Base-by-base conservation (phyloP, 1,140 invertebrate genomes). In the Bombus fervidus region DNA sequence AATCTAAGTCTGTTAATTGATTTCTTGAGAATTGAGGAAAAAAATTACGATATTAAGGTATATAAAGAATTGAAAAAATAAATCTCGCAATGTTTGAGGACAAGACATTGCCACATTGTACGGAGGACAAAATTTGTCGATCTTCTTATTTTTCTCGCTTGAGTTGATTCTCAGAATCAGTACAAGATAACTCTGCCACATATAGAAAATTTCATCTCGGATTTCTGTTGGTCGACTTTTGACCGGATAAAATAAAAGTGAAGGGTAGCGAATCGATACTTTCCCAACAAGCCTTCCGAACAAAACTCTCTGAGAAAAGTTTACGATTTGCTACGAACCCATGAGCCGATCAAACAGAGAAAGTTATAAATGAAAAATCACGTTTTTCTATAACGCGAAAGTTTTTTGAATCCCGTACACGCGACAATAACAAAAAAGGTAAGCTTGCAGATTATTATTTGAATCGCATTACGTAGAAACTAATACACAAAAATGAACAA, bases 361-460 rank as follows among this genome's bases (percentile, higher is more conserved):
- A 76, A 59, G 47, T 76, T 76, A 76, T 18, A 59, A 37, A 76
- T 76, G 74, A 76, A 76, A 76, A 76, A 76, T 76, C 74, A 76
- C 74, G 37, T 76, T 59, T 59, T 39, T 28, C 12, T 28, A n/a
- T 75, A 57, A 74, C 47, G 10, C 43, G 41, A 43, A 72, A 28
- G 12, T 18, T 72, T 53, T 41, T 47, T 4, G 41, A 1, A 53
- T 74, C 25, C n/a, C 9, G 15, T 62, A 22, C 64, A 31, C 13
- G 6, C 5, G n/a, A 25, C 6, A 66, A 66, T 31, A 66, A 66
- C 5, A 31, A 18, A 9, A 9, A 64, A 1, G n/a, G 13, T 1
- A 22, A 15, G 6, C 64, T 66, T 2, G 10, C 59, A 62, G 12
- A 62, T 62, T 62, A n/a, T 13, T n/a, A 13, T n/a, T 13, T 5